phyloP scores from a whole-genome alignment of 2,888 invertebrate species.

The Epistrophe eligans region DNA sequence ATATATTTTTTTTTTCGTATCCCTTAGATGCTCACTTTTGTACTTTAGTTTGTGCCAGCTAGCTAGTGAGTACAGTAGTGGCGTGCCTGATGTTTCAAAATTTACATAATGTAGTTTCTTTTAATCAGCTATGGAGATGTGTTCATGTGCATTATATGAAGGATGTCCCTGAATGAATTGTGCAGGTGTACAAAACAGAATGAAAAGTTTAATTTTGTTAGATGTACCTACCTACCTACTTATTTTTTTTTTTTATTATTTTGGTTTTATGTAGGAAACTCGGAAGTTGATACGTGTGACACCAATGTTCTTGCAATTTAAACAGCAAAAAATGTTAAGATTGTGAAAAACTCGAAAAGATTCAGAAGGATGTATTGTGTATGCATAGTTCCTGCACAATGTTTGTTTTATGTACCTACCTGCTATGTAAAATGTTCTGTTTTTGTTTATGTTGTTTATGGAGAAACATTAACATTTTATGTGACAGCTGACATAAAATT shows the following conservation, averaged over 20 bases:
- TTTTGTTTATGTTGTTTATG: too few relatives aligned
- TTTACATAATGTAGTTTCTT: constrained; percentile 70
- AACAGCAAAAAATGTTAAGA: not conserved
- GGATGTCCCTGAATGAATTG: constrained; percentile 15
- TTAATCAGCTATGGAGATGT: constrained; percentile 55
- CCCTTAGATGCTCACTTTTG: not conserved
- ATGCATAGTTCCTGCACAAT: too few relatives aligned
- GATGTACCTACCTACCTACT: not conserved
- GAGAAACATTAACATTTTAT: too few relatives aligned
- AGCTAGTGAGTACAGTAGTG: not conserved
- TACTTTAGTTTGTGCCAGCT: constrained; percentile 18
- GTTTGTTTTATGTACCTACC: too few relatives aligned
- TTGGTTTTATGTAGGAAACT: constrained; percentile 31
- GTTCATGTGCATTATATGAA: constrained; percentile 16
- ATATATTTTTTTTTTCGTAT: not conserved
- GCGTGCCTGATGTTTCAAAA: constrained; percentile 56
- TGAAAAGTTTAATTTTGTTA: constrained; percentile 56
- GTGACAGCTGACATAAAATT: too few relatives aligned
- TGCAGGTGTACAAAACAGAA: constrained; percentile 20
- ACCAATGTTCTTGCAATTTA: constrained; percentile 31
- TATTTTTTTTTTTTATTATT: constrained; percentile 2
- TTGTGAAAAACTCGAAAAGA: not conserved
- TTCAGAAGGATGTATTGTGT: not conserved
- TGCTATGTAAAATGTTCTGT: too few relatives aligned
- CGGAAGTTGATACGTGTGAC: constrained; percentile 23